These are phyloP conservation scores for Burhinus bistriatus DNA, from an alignment of 2,113 vertebrate species.

Conservation along the genomic window DNA sequence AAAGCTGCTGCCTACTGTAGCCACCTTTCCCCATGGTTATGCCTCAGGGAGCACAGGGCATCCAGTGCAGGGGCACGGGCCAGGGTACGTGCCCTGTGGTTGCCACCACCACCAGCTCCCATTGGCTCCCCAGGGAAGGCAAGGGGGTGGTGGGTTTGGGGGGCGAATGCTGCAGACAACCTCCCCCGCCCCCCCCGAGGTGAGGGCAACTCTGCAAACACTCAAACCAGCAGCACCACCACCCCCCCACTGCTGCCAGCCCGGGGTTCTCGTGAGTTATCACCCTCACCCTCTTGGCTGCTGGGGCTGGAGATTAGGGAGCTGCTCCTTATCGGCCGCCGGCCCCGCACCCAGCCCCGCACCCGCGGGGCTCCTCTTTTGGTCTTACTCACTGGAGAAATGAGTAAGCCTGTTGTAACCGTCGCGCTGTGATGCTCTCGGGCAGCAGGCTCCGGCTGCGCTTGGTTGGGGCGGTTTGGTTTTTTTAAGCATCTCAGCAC, in stretches of 20 bases:
- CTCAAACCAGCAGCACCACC: neutral
- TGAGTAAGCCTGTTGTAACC: slow-evolving; percentile 1
- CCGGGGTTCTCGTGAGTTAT: neutral
- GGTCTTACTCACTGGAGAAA: neutral
- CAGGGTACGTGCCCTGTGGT: neutral
- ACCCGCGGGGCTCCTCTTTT: neutral
- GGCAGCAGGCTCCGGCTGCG: neutral
- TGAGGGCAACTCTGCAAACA: neutral
- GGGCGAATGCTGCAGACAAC: neutral
- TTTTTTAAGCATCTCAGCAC: neutral
- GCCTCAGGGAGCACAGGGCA: neutral
- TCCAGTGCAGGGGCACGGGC: accelerated
- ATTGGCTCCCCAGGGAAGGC: accelerated
- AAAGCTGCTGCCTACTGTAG: neutral
- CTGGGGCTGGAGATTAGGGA: slow-evolving; percentile 62
- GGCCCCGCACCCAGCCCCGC: neutral
- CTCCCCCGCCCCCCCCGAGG: accelerated
- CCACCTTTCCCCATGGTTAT: accelerated
- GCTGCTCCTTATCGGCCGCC: neutral
- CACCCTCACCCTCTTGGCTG: neutral
- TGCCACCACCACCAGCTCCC: neutral
- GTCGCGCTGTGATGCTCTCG: accelerated
- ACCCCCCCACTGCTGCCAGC: neutral
- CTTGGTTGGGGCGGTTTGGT: neutral
- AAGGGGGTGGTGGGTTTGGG: neutral